Conservation (phyloP, 2,113 vertebrate species). For the Balaenoptera acutorostrata region DNA sequence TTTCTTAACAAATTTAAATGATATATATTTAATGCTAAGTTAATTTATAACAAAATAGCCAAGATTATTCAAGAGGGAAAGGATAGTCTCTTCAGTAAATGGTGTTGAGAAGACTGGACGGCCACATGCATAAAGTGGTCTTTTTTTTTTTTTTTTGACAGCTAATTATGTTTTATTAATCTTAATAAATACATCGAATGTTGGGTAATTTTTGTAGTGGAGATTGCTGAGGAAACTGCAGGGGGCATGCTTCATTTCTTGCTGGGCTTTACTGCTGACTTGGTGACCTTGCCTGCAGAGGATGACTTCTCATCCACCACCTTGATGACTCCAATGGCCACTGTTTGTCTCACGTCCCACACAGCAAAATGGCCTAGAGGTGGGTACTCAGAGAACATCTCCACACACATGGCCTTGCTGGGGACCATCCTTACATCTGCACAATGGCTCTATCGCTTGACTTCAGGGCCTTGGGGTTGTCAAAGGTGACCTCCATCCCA, state of each 20-base stretch:
- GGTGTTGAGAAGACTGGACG: neutral
- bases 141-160: neutral
- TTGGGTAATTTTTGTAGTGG: neutral
- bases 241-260: neutral
- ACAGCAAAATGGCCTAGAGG: constrained; percentile 84
- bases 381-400: constrained; percentile 84
- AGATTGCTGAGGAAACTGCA: neutral
- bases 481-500: neutral
- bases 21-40: neutral
- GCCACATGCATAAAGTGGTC: neutral
- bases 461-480: constrained; percentile 84
- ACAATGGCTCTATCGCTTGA: constrained; percentile 85
- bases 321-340: constrained; percentile 85
- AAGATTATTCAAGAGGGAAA: neutral
- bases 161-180: neutral
- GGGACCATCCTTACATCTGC: constrained; percentile 76
- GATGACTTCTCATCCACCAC: constrained; percentile 72
- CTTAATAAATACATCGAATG: neutral
- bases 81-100: neutral
- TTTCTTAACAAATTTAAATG: neutral
- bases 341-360: constrained; percentile 85
- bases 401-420: constrained; percentile 83
- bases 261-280: neutral
- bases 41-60: neutral
- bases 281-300: neutral